Base-by-base conservation (phyloP, 1,140 invertebrate genomes). In the Parasteatoda tepidariorum region DNA sequence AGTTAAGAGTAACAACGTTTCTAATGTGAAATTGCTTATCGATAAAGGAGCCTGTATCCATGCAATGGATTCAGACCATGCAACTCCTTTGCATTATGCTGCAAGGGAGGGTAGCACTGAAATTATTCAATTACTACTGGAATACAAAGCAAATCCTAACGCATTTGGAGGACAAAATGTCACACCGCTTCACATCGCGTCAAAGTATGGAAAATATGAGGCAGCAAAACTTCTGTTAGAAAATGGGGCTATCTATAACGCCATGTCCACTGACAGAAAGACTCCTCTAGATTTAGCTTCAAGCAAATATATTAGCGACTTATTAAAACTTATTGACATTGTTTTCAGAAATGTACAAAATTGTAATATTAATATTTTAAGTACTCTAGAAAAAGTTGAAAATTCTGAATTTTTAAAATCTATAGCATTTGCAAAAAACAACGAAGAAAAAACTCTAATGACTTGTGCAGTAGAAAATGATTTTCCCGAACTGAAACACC, bases 91-190 rank as follows among this genome's bases (percentile, higher is more conserved):
- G 7, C 89, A 89, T 73, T 87, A 87, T 59, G 87, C 88, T 9
- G 85, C 87, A 7, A 70, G 74, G 22, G 84, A 87, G 55, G 88
- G 89, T 5, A 87, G 88, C 71, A 88, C 88, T 24, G 88, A 89
- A 85, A 88, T 89, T 5, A 88, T 90, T n/a, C 89, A 89, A 64
- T 54, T 89, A n/a, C 89, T 90, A 70, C 28, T 76, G 13, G 38
- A 76, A 28, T 18, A 64, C 28, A 41, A 64, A 26, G 33, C 59
- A 2, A 76, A 76, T 64, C 59, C 73, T 22, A 76, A 76, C 26
- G 15, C 41, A 28, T 1, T 41, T 41, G 59, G 33, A 9, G 26
- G 28, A 2, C 13, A 64, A 6, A 26, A 26, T 0, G 24, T 15
- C 13, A 76, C 59, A 26, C 73, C 73, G 38, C 26, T 64, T 15